Base-by-base conservation (phyloP, 1,140 invertebrate genomes). In the Tachypleus tridentatus region DNA sequence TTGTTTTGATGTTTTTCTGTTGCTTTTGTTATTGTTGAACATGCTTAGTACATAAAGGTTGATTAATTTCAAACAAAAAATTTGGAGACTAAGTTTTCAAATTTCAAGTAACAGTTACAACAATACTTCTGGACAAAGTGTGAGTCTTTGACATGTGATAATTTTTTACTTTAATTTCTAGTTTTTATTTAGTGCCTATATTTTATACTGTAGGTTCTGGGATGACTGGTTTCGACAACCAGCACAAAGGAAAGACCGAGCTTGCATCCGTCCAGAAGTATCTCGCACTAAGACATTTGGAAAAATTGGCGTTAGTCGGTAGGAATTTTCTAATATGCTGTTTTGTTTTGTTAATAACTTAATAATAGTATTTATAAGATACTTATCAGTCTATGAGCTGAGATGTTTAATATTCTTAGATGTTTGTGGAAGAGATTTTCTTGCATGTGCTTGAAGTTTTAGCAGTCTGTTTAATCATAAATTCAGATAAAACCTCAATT, bases 181-280 rank as follows among this genome's bases (percentile, higher is more conserved):
- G 29, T 65, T 61, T 49, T 57, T 56, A 59, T 59, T 64, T 64
- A 58, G 54, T 51, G n/a, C 5, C 49, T 68, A 61, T 49, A 11
- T 67, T 64, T 50, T 49, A 8, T 9, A 1, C 61, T 29, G 47
- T 67, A 93, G 91, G 58, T 98, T 97, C 78, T 99, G 97, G 93
- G 97, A 99, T 78, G 97, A 99, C 80, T 99, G 96, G 96, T 94
- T 99, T 72, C 79, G 97, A 64, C 86, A 95, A 73, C 93, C 94
- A 1, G 85, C 87, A 64, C 93, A 98, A 76, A 82, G 95, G 63
- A 86, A 88, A 74, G 86, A 87, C 64, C 80, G 94, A 65, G 85
- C 89, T 47, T 99, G 97, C 76, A 96, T 99, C 70, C 80, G 97
- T 69, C 97, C 97, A 3, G 97, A 99, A 82, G 83, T 99, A 62